These are phyloP conservation scores for Diadophis punctatus DNA, from an alignment of 2,113 vertebrate species.

Conservation along the genomic window DNA sequence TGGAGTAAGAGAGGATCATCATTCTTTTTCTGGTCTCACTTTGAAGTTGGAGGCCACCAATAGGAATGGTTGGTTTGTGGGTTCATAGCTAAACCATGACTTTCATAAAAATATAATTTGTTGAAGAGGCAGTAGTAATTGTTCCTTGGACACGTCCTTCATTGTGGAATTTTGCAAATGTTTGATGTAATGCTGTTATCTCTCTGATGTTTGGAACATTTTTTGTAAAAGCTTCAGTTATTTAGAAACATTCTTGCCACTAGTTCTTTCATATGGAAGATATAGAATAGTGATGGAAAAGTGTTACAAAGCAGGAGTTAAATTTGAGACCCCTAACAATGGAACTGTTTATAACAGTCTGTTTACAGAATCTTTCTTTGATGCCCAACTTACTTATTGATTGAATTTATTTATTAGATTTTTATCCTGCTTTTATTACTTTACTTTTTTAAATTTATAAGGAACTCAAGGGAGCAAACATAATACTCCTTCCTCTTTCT, in stretches of 20 bases:
- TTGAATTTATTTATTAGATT: neutral
- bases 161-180: constrained; percentile 48
- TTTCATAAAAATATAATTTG: constrained; percentile 50
- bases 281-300: constrained; percentile 45
- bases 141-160: constrained; percentile 48
- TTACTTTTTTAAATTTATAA: neutral
- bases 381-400: neutral
- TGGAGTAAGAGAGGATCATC: constrained; percentile 40
- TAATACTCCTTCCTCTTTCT: neutral
- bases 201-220: constrained; percentile 7
- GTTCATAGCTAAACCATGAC: constrained; percentile 35
- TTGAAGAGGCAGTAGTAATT: constrained; percentile 49
- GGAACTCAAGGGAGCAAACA: neutral
- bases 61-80: constrained; percentile 48
- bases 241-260: constrained; percentile 39
- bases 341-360: neutral
- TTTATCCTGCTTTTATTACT: neutral
- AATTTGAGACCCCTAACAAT: neutral
- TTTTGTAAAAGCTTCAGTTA: constrained; percentile 36
- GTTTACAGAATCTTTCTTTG: neutral
- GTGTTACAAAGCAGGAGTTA: constrained; percentile 15
- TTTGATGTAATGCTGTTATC: constrained; percentile 36
- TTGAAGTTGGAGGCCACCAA: constrained; percentile 52
- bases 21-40: constrained; percentile 40
- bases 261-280: constrained; percentile 32